These are phyloP conservation scores for Pristionchus exspectatus DNA, from an alignment of 2,888 invertebrate species.

Conservation along the genomic window DNA sequence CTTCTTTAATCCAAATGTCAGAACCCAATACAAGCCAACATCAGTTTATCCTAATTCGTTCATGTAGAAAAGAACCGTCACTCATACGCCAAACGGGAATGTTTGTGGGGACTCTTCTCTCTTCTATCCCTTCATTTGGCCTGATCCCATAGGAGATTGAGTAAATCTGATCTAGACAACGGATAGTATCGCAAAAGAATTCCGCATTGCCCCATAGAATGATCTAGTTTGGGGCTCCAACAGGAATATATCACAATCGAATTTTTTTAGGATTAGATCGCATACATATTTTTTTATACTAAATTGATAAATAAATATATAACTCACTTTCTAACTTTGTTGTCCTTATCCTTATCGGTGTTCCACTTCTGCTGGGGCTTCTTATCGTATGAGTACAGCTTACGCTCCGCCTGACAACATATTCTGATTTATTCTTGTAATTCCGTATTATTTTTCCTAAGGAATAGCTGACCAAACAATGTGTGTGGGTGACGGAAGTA, in stretches of 20 bases:
- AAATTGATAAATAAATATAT: background rate
- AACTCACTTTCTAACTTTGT: slow-evolving; percentile 60
- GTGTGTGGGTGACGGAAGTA: slow-evolving; percentile 36
- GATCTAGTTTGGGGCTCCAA: background rate
- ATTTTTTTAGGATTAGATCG: background rate
- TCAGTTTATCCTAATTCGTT: too few species aligned
- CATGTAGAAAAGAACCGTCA: too few species aligned
- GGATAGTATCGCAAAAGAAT: background rate
- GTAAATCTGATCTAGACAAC: background rate
- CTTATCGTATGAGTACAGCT: slow-evolving; percentile 76
- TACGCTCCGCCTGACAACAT: slow-evolving; percentile 69
- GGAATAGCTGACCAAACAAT: background rate
- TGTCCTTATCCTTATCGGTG: slow-evolving; percentile 57
- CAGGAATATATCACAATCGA: background rate
- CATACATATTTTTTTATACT: background rate
- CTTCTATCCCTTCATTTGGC: background rate
- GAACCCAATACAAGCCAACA: too few species aligned
- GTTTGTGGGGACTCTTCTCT: background rate
- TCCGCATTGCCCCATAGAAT: background rate
- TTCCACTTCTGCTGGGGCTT: slow-evolving; percentile 65
- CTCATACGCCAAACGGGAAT: background rate
- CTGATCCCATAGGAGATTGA: background rate
- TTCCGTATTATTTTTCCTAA: background rate
- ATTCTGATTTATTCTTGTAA: background rate
- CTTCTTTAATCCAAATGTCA: too few species aligned